These are phyloP conservation scores for Gila orcuttii DNA, from an alignment of 2,113 vertebrate genomes.

Conservation along the genomic window DNA sequence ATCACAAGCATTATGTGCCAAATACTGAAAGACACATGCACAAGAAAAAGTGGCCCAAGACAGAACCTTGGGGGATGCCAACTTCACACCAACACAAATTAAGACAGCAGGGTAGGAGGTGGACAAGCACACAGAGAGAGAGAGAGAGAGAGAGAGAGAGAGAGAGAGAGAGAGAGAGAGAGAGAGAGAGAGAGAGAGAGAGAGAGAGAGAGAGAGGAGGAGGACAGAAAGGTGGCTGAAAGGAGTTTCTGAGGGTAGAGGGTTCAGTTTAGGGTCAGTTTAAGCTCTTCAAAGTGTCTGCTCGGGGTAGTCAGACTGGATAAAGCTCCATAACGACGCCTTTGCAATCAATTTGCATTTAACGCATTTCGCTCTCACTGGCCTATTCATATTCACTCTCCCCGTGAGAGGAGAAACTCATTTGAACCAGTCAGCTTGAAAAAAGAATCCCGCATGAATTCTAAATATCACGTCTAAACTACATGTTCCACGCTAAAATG, in stretches of 20 bases:
- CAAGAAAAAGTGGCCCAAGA: slow-evolving; percentile 27
- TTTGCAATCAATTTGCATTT: slow-evolving; percentile 17
- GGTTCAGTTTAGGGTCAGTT: slow-evolving; percentile 8
- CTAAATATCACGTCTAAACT: not conserved
- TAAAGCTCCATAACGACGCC: not conserved
- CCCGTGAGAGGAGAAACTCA: not conserved
- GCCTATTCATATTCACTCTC: not conserved
- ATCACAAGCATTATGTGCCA: slow-evolving; percentile 11
- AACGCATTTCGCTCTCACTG: not conserved
- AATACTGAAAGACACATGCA: slow-evolving; percentile 42
- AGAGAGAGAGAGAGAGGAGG: not conserved
- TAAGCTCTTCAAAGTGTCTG: slow-evolving; percentile 31
- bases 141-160: not conserved
- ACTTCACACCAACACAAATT: slow-evolving; percentile 23
- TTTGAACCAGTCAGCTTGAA: slow-evolving; percentile 3
- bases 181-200: not conserved
- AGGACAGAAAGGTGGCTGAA: not conserved
- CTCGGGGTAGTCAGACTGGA: not conserved
- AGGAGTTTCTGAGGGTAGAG: not conserved
- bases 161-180: not conserved
- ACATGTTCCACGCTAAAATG: not conserved
- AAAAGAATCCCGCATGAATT: not conserved
- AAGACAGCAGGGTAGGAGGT: not conserved
- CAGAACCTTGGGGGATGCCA: slow-evolving; percentile 18
- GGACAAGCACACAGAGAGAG: slow-evolving; percentile 11